A percentile compares a stretch with the other conserved stretches of the same genome.
Evolutionary conservation across 2,888 invertebrate species (phyloP).

Genomic region (Vanessa cardui): DNA sequence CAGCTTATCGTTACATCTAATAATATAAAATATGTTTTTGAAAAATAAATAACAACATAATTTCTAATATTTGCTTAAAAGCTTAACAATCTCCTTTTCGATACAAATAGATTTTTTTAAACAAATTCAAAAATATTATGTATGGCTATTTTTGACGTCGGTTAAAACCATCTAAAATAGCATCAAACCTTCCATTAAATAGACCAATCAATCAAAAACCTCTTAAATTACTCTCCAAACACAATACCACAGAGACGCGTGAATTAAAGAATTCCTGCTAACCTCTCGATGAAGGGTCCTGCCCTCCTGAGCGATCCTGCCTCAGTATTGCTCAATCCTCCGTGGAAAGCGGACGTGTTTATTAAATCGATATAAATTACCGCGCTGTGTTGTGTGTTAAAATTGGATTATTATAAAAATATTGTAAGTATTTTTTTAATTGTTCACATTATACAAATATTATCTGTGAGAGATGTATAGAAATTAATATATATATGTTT

Average conservation of each 20-base stretch:
- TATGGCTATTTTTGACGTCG: too few species aligned
- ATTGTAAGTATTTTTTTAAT: slow-evolving; percentile 26
- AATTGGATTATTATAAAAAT: slow-evolving; percentile 26
- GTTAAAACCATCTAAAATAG: too few species aligned
- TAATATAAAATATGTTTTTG: too few species aligned
- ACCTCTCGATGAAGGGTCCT: slow-evolving; percentile 8
- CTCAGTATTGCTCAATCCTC: slow-evolving; percentile 24
- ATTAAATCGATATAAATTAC: neutral
- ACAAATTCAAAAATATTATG: too few species aligned
- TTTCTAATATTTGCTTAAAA: too few species aligned
- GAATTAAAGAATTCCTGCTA: neutral
- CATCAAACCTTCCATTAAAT: too few species aligned
- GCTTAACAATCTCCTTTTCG: too few species aligned
- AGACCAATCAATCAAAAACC: too few species aligned
- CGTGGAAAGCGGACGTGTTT: slow-evolving; percentile 13
- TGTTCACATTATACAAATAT: neutral
- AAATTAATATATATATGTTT: too few species aligned
- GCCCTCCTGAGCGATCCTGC: slow-evolving; percentile 13
- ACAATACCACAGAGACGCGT: neutral
- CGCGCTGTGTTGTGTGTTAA: slow-evolving; percentile 27
- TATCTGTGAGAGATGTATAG: neutral
- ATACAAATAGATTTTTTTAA: too few species aligned
- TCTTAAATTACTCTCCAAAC: neutral
- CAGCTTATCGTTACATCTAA: too few species aligned
- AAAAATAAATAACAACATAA: too few species aligned